Base-by-base conservation (phyloP, 2,888 invertebrate genomes). In the Cecidostiba fungosa region DNA sequence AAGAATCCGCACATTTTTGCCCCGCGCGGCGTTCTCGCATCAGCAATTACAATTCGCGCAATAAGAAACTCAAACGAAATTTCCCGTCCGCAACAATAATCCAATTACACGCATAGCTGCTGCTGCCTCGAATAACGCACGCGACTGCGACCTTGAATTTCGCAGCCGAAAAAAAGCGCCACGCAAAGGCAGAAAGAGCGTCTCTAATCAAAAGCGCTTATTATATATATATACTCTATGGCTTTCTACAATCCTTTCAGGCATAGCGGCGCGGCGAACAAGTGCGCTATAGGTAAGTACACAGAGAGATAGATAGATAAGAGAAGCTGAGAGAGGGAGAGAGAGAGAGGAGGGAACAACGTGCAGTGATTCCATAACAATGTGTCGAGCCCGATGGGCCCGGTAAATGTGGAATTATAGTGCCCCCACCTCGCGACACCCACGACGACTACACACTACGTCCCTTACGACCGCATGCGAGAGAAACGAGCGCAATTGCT, bases 401-500 rank as follows among this genome's bases (percentile, higher is more conserved):
- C 85, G 82, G 87, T 82, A 87, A 88, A 87, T 85, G 86, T 81
- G 87, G 84, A 88, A 89, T 88, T 88, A 86, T 43, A 70, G 47
- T 82, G 54, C 81, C 87, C 85, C 88, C 86, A 83, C 88, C 84
- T 76, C 14, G 62, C 72, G 76, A 85, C 86, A 84, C 87, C 87
- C 87, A 82, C 87, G 87, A 85, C 81, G 83, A 39, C 70, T 8
- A 8, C 19, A 19, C 50, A 70, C 79, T 86, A 32, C 69, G 29
- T 12, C 69, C 84, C 87, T 82, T 72, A 84, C 81, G 79, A 86
- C 86, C 77, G 86, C 80, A 87, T 86, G 66, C 66, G 32, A 87
- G 87, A 87, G 85, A 87, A 86, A 87, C 84, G 86, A 87, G 86
- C 87, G 87, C 89, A 87, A 89, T 88, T 88, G 87, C 88, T 88